These are phyloP conservation scores for Microctonus aethiopoides DNA, from an alignment of 2,888 invertebrate species.

Conservation along the genomic window DNA sequence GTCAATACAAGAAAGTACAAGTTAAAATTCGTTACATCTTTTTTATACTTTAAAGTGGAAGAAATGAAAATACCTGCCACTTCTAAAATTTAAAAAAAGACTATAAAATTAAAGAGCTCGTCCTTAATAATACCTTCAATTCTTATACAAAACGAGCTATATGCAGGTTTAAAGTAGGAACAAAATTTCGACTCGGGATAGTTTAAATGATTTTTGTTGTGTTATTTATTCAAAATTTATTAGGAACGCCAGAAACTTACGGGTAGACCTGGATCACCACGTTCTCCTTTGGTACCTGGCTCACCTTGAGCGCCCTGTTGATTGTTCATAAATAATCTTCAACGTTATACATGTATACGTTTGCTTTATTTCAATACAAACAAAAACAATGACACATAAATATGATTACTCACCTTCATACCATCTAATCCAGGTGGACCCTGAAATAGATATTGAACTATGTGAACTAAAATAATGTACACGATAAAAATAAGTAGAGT, in stretches of 20 bases:
- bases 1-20: no score
- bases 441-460: slow-evolving; percentile 70
- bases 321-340: slow-evolving; percentile 46
- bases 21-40: no score
- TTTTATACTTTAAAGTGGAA: no score
- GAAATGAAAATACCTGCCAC: no score
- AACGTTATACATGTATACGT: not conserved
- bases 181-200: no score
- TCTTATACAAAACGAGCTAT: no score
- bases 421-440: slow-evolving; percentile 94
- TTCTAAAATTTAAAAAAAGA: no score
- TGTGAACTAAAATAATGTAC: slow-evolving; percentile 30
- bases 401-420: slow-evolving; percentile 83
- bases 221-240: not conserved
- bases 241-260: slow-evolving; percentile 72
- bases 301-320: slow-evolving; percentile 90
- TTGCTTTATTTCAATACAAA: no score
- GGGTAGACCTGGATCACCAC: slow-evolving; percentile 92
- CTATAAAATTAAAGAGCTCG: no score
- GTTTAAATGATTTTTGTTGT: slow-evolving; percentile 16
- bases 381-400: not conserved
- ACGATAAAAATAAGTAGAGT: slow-evolving; percentile 8
- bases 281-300: slow-evolving; percentile 90
- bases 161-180: no score
- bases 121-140: no score